phyloP scores from a whole-genome alignment of 35 echinoderm and acorn worm genomes.

The Amphiura filiformis region DNA sequence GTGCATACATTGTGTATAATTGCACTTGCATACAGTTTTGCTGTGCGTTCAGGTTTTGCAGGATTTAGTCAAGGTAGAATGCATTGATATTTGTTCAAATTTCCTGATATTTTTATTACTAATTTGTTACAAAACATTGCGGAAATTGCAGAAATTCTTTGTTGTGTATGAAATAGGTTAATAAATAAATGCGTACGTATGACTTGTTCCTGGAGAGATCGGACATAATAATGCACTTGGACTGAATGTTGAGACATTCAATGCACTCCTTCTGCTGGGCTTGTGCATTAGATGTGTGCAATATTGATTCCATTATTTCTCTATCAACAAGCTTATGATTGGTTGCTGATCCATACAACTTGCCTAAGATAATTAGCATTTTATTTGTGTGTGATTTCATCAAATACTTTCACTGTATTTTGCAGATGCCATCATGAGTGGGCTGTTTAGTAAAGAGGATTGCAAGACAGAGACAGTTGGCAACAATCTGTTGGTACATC shows the following conservation, averaged over 20 bases:
- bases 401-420: background rate
- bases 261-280: too few species aligned
- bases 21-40: too few species aligned
- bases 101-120: background rate
- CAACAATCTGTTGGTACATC: constrained; percentile 33
- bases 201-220: background rate
- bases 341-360: background rate
- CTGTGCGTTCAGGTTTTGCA: too few species aligned
- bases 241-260: too few species aligned
- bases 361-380: background rate
- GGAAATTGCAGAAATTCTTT: background rate
- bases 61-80: too few species aligned
- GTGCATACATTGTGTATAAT: too few species aligned
- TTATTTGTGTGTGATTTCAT: background rate
- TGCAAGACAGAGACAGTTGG: constrained; percentile 46
- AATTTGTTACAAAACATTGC: too few species aligned
- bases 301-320: background rate
- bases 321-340: background rate
- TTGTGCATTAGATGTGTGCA: too few species aligned
- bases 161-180: too few species aligned
- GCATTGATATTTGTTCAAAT: too few species aligned
- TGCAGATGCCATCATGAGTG: constrained; percentile 38
- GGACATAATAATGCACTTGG: too few species aligned
- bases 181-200: background rate
- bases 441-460: constrained; percentile 31